A percentile compares a stretch with the other conserved stretches of the same genome.
phyloP scores from a whole-genome alignment of 2,113 vertebrate genomes.

The Chiloscyllium plagiosum region DNA sequence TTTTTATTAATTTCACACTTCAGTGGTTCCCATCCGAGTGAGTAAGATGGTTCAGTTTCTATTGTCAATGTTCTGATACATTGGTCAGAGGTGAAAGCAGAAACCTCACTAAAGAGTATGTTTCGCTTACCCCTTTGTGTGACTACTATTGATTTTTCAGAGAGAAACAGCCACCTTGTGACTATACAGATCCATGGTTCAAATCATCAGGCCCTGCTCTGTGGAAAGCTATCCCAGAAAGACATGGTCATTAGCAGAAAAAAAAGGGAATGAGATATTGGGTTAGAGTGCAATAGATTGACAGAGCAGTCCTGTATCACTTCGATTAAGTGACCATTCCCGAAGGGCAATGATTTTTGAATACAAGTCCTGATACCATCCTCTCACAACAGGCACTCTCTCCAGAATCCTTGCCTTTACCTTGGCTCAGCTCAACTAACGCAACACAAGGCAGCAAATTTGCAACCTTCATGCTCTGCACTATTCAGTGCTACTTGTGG shows the following conservation, averaged over 20 bases:
- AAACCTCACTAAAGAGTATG: not conserved
- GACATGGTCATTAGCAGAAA: not conserved
- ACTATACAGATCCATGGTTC: not conserved
- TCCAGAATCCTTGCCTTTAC: not conserved
- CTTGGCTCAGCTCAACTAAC: not conserved
- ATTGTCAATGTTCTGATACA: not conserved
- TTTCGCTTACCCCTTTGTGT: not conserved
- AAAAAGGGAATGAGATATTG: not conserved
- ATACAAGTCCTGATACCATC: not conserved
- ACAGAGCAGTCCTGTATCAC: not conserved
- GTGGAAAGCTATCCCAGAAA: not conserved
- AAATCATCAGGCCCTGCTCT: not conserved
- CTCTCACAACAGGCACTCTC: not conserved
- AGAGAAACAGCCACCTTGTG: not conserved
- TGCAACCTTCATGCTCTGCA: not conserved
- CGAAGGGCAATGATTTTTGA: not conserved
- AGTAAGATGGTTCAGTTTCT: not conserved
- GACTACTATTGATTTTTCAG: not conserved
- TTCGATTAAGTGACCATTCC: not conserved
- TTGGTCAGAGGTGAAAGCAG: not conserved
- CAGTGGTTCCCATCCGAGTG: not conserved
- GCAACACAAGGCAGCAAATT: not conserved
- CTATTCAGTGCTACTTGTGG: not conserved
- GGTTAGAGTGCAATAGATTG: not conserved
- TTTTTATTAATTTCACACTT: slow-evolving; percentile 27